Evolutionary conservation across 2,888 invertebrate genomes (phyloP).

Genomic region (Morpho helenor): DNA sequence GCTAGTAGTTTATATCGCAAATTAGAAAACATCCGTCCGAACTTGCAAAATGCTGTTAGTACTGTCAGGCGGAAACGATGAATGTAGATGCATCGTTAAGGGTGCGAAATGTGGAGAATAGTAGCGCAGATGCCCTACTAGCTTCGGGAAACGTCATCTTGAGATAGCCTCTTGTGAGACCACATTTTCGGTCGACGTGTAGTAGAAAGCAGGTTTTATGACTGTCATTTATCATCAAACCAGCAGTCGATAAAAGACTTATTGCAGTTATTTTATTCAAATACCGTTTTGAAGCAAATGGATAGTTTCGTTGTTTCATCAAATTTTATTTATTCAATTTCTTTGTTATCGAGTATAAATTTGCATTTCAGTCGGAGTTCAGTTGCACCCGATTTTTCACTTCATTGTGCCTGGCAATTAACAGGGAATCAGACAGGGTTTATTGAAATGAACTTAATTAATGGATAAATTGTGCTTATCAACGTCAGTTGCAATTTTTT

Average conservation of each 20-base stretch:
- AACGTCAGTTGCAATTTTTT: conserved; percentile 30
- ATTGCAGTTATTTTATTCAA: neutral
- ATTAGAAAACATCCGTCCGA: too few relatives aligned
- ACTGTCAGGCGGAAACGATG: too few relatives aligned
- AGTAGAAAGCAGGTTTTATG: too few relatives aligned
- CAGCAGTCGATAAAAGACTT: neutral
- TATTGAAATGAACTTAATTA: conserved; percentile 64
- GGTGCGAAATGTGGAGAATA: too few relatives aligned
- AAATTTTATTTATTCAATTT: conserved; percentile 19
- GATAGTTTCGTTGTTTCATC: conserved; percentile 4
- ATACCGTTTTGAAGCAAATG: conserved; percentile 1
- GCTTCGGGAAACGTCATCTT: too few relatives aligned
- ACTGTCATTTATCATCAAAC: too few relatives aligned
- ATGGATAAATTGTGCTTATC: conserved; percentile 37
- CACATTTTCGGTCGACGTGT: too few relatives aligned
- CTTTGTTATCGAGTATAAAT: conserved; percentile 36
- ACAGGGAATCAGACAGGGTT: conserved; percentile 58
- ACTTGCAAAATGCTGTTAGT: too few relatives aligned
- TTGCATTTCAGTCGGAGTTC: conserved; percentile 47
- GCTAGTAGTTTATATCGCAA: too few relatives aligned
- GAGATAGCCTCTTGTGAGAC: too few relatives aligned
- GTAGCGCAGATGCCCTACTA: too few relatives aligned
- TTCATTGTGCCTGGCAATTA: conserved; percentile 60
- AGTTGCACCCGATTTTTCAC: conserved; percentile 50
- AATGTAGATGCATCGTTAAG: too few relatives aligned